Conservation (phyloP, 1,140 invertebrate genomes). For the Holcopasites calliopsidis region DNA sequence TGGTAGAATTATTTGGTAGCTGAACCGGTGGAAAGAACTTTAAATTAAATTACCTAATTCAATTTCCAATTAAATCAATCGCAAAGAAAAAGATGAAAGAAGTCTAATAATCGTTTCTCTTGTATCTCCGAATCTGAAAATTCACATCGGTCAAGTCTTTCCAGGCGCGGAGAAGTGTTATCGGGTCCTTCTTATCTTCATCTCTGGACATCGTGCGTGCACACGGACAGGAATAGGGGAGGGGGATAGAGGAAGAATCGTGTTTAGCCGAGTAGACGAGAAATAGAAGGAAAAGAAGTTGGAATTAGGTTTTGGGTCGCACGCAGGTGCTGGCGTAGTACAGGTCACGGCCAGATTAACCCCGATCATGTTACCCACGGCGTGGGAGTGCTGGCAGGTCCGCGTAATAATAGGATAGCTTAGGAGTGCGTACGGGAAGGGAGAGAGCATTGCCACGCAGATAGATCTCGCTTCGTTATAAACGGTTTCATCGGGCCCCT, state of each 20-base stretch:
- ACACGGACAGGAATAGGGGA: neutral
- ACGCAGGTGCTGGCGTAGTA: conserved; percentile 67
- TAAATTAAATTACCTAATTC: conserved; percentile 13
- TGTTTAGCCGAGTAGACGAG: neutral
- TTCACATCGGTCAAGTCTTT: conserved; percentile 41
- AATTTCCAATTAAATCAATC: conserved; percentile 11
- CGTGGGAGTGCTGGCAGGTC: conserved; percentile 77
- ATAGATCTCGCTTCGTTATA: conserved; percentile 63
- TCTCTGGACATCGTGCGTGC: no score
- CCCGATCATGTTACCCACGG: conserved; percentile 78
- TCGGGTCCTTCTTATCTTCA: conserved; percentile 53
- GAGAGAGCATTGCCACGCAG: conserved; percentile 50
- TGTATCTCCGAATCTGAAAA: conserved; percentile 36
- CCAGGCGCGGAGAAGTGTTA: conserved; percentile 34
- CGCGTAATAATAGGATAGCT: conserved; percentile 77
- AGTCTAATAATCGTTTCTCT: neutral
- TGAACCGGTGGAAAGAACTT: no score
- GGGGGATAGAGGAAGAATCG: conserved; percentile 2
- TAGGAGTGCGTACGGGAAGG: conserved; percentile 55
- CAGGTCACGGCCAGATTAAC: conserved; percentile 79
- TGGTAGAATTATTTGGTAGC: no score
- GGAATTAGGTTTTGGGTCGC: conserved; percentile 72
- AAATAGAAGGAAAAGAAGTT: conserved; percentile 52
- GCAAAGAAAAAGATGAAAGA: neutral
- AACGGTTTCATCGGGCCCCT: conserved; percentile 62